Conservation (phyloP, 2,888 invertebrate genomes). For the Adelognathus sp. region DNA sequence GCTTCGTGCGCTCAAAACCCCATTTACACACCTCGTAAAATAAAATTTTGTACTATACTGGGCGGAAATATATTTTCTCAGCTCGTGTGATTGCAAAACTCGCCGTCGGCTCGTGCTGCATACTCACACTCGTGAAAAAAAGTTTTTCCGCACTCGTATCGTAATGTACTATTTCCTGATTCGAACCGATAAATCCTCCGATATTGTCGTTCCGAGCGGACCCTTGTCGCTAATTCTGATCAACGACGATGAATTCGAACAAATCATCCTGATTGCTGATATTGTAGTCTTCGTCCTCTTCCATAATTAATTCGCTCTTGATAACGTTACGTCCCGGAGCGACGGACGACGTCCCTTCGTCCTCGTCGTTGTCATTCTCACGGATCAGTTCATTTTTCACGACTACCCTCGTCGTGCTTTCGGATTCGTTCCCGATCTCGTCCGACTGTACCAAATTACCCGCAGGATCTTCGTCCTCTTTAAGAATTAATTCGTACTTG, state of each 20-base stretch:
- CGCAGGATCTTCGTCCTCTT: background rate
- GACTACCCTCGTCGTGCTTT: background rate
- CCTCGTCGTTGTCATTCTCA: background rate
- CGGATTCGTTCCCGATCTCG: background rate
- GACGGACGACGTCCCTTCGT: background rate
- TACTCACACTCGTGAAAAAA: no score
- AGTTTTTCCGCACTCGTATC: no score
- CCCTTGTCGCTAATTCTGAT: background rate
- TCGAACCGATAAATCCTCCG: no score
- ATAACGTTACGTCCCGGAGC: background rate
- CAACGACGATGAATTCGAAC: no score
- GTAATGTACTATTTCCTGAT: no score
- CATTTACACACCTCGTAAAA: no score
- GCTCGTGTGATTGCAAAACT: no score
- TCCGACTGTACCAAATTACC: no score
- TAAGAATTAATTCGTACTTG: background rate
- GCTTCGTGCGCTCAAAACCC: no score
- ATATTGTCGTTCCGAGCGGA: background rate
- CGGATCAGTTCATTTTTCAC: background rate
- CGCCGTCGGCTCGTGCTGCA: no score
- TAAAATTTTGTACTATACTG: no score
- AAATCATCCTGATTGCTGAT: background rate
- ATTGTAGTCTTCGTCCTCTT: background rate
- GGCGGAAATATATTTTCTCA: no score
- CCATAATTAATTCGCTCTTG: background rate